phyloP scores from a whole-genome alignment of 2,888 invertebrate genomes.

The Troilus luridus region DNA sequence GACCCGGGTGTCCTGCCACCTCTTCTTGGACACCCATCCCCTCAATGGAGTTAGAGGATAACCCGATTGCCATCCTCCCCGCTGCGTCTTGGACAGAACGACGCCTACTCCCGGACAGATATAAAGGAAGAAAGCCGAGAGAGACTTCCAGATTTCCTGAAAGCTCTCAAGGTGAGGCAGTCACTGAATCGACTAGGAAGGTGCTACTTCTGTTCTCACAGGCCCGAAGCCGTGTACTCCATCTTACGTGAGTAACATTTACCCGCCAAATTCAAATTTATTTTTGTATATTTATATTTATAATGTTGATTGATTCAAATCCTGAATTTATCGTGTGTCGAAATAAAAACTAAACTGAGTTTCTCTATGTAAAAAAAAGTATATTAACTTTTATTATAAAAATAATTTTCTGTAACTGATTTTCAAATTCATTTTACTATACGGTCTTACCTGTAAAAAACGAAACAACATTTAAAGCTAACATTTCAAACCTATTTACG shows the following conservation, averaged over 20 bases:
- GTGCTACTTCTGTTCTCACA: neutral
- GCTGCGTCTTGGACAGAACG: neutral
- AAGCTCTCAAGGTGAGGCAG: conserved; percentile 18
- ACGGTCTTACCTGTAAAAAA: no score
- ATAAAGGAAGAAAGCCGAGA: conserved; percentile 23
- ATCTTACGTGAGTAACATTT: neutral
- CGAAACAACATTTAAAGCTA: no score
- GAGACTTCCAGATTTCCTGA: conserved; percentile 32
- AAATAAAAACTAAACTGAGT: no score
- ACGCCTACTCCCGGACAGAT: neutral
- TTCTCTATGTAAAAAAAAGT: no score
- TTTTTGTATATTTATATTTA: neutral
- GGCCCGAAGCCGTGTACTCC: neutral
- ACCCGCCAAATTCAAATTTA: conserved; percentile 24
- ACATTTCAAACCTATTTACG: no score
- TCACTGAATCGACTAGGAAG: neutral
- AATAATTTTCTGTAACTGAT: no score
- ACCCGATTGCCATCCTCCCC: neutral
- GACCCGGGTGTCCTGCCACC: neutral
- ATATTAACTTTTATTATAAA: no score
- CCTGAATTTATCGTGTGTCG: no score
- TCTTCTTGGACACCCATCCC: neutral
- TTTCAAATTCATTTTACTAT: no score
- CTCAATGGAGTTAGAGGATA: neutral
- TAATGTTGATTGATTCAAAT: no score